Evolutionary conservation across 1,140 invertebrate genomes (phyloP).

Genomic region (Lasioglossum albipes): DNA sequence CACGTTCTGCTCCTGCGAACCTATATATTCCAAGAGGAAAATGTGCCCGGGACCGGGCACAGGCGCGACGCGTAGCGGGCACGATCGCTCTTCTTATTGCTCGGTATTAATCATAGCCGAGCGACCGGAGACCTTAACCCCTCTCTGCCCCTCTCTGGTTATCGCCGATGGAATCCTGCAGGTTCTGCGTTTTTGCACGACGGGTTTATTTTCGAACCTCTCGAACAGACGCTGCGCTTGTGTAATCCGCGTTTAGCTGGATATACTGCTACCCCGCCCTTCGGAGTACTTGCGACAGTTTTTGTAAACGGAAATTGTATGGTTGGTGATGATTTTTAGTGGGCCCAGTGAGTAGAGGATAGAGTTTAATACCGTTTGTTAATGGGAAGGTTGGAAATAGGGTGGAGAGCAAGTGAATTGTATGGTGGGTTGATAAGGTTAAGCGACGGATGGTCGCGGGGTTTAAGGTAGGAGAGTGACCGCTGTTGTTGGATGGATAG

Average conservation of each 20-base stretch:
- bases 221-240: conserved; percentile 1
- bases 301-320: no score
- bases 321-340: no score
- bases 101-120: conserved; percentile 43
- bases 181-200: conserved; percentile 11
- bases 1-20: neutral
- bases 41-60: conserved; percentile 7
- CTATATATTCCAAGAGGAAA: conserved; percentile 28
- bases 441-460: no score
- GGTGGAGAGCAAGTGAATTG: no score
- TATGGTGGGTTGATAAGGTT: no score
- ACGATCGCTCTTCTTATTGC: conserved; percentile 22
- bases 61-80: conserved; percentile 6
- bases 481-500: no score
- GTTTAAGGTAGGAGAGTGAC: no score
- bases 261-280: neutral
- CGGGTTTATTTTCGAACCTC: conserved; percentile 28
- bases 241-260: conserved; percentile 22
- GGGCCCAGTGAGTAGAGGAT: no score
- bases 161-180: conserved; percentile 38
- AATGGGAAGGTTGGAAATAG: no score
- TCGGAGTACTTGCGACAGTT: no score
- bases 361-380: no score
- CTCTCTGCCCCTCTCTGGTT: neutral
- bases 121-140: conserved; percentile 25